Percentiles rank a stretch among this genome's conserved stretches.
These are phyloP conservation scores for Bradypodion ventrale DNA, from an alignment of 2,797 vertebrate species.

Conservation along the genomic window DNA sequence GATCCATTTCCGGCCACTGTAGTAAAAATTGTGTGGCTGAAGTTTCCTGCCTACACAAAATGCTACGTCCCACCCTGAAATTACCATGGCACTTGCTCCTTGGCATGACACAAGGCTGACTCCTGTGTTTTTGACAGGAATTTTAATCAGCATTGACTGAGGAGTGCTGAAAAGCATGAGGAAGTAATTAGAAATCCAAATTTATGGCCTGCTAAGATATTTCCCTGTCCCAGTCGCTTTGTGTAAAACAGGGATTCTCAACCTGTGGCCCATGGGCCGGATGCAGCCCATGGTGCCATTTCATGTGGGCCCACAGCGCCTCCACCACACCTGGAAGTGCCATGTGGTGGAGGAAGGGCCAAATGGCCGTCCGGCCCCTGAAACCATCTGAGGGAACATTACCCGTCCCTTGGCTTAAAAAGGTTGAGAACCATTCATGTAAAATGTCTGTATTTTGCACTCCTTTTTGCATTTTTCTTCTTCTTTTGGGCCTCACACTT, in stretches of 20 bases:
- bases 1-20: not conserved
- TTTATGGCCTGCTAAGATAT: slow-evolving; percentile 69
- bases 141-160: slow-evolving; percentile 75
- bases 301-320: too few species aligned
- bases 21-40: not conserved
- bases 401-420: too few species aligned
- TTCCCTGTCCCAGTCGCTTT: slow-evolving; percentile 62
- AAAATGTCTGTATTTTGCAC: slow-evolving; percentile 54
- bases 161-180: slow-evolving; percentile 72
- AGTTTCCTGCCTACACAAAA: not conserved
- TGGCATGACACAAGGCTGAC: slow-evolving; percentile 6
- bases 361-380: too few species aligned
- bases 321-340: too few species aligned
- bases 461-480: not conserved
- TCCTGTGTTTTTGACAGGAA: slow-evolving; percentile 67
- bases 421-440: slow-evolving; percentile 49
- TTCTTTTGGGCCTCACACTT: slow-evolving; percentile 49
- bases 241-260: too few species aligned
- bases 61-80: not conserved
- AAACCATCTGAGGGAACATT: too few species aligned
- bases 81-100: slow-evolving; percentile 8
- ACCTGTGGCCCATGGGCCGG: too few species aligned
- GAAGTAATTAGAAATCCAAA: slow-evolving; percentile 75
- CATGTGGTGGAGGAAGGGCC: too few species aligned
- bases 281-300: too few species aligned